phyloP scores from a whole-genome alignment of 2,888 invertebrate species.

The Acanthoscelides obtectus region DNA sequence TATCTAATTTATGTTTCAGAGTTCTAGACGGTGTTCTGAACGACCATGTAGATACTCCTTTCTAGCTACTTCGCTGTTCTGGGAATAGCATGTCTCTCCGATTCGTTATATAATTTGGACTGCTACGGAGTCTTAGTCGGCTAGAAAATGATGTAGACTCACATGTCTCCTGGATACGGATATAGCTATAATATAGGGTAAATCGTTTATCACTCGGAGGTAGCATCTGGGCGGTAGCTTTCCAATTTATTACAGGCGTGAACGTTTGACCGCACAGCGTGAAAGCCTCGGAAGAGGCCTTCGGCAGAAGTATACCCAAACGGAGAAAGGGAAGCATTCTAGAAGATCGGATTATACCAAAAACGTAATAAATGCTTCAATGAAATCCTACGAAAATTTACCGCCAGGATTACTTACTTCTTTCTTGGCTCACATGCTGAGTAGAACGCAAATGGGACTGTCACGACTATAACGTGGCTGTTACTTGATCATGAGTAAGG shows the following conservation, averaged over 20 bases:
- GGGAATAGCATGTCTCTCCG: too few species aligned
- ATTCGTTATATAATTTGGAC: too few species aligned
- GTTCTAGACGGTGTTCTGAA: too few species aligned
- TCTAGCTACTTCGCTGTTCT: too few species aligned
- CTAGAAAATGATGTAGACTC: background rate
- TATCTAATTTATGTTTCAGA: too few species aligned
- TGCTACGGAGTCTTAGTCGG: too few species aligned
- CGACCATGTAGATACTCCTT: too few species aligned
- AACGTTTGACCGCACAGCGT: background rate
- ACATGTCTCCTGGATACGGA: background rate
- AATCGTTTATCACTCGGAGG: background rate
- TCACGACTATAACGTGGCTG: background rate
- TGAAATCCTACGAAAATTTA: background rate
- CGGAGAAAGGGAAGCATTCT: background rate
- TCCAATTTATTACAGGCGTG: background rate
- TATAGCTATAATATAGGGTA: background rate
- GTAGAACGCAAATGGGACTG: background rate
- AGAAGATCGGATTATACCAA: background rate
- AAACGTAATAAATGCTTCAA: background rate
- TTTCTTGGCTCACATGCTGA: background rate
- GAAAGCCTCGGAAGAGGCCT: background rate
- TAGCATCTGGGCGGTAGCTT: background rate
- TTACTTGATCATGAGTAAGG: background rate
- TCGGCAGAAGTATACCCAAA: background rate
- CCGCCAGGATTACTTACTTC: background rate